phyloP scores from a whole-genome alignment of 2,888 invertebrate genomes.

The Galerucella calmariensis region DNA sequence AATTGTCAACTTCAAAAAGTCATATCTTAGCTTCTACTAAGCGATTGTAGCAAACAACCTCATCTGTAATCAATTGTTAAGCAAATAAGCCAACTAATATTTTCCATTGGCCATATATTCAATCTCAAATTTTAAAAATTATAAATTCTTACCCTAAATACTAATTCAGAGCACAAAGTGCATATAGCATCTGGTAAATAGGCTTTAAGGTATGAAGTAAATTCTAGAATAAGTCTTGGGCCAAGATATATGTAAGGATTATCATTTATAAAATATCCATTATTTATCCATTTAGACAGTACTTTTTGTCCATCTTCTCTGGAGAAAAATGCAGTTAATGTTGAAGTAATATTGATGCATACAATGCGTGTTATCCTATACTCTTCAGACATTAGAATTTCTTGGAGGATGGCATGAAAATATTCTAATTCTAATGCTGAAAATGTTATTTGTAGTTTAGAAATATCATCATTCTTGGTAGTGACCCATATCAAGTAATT shows the following conservation, averaged over 20 bases:
- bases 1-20: too few species aligned
- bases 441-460: conserved; percentile 53
- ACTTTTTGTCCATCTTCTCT: conserved; percentile 54
- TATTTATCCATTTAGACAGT: conserved; percentile 53
- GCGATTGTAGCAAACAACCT: too few species aligned
- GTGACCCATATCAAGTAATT: conserved; percentile 54
- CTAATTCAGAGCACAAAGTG: conserved; percentile 57
- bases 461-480: conserved; percentile 57
- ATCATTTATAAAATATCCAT: conserved; percentile 55
- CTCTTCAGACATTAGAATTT: conserved; percentile 53
- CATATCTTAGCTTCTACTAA: too few species aligned
- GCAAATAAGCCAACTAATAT: too few species aligned
- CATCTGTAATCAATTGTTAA: too few species aligned
- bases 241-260: conserved; percentile 56
- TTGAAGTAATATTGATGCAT: conserved; percentile 56
- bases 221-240: conserved; percentile 56
- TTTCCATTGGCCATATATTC: too few species aligned
- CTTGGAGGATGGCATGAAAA: conserved; percentile 57
- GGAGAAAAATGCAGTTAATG: conserved; percentile 48
- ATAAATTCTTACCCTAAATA: conserved; percentile 53
- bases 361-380: conserved; percentile 52
- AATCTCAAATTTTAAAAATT: neutral
- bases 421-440: conserved; percentile 56
- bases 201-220: conserved; percentile 55
- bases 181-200: conserved; percentile 54